Conservation (phyloP, 2,113 vertebrate species). For the Actenoides hombroni region DNA sequence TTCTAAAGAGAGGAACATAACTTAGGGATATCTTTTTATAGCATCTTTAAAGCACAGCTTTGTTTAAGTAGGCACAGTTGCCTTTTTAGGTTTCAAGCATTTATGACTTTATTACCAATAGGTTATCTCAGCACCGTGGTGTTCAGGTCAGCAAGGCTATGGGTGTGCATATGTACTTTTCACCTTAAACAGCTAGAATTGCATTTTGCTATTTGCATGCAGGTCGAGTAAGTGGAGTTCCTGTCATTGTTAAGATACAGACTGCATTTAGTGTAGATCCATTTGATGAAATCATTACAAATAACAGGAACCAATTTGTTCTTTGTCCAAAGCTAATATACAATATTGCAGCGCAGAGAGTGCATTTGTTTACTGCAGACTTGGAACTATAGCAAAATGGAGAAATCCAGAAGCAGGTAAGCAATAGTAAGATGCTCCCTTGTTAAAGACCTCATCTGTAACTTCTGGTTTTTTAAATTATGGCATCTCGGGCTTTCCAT, state of each 20-base stretch:
- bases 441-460: not conserved
- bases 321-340: not conserved
- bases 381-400: not conserved
- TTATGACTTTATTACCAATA: not conserved
- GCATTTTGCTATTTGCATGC: not conserved
- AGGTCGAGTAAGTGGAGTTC: not conserved
- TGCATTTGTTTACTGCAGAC: not conserved
- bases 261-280: not conserved
- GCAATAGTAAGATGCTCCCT: not conserved
- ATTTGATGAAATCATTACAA: not conserved
- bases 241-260: not conserved
- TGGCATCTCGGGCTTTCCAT: not conserved
- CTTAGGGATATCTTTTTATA: not conserved
- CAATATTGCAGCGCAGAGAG: not conserved
- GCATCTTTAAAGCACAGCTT: not conserved
- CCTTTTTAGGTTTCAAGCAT: fast-evolving
- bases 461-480: not conserved
- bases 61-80: not conserved
- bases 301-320: not conserved
- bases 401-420: not conserved
- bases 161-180: not conserved
- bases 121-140: fast-evolving
- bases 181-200: not conserved
- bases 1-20: not conserved
- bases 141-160: not conserved